Evolutionary conservation across 1,140 invertebrate genomes (phyloP).

Genomic region (Bombus pyrosoma): DNA sequence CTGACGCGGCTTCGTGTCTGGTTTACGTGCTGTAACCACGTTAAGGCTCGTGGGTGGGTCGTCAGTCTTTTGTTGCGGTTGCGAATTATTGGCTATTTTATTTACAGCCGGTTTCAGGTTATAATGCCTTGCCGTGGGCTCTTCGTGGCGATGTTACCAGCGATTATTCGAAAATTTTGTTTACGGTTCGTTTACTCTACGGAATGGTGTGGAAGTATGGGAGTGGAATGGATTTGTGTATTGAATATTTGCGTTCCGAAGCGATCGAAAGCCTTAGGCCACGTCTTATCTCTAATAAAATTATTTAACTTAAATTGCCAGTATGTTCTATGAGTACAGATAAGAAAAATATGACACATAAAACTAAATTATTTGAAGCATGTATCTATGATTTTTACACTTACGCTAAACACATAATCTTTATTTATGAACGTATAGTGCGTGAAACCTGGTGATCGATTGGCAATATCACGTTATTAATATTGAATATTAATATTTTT

Average conservation of each 20-base stretch:
- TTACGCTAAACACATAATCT: too few species aligned
- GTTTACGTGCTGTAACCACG: not conserved
- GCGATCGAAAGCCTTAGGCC: not conserved
- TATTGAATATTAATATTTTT: too few species aligned
- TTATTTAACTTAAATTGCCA: too few species aligned
- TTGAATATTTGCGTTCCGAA: not conserved
- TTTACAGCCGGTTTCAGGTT: not conserved
- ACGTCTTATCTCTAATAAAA: not conserved
- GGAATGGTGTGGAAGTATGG: not conserved
- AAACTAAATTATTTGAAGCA: too few species aligned
- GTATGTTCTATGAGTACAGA: too few species aligned
- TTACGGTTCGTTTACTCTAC: not conserved
- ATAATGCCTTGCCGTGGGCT: not conserved
- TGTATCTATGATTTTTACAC: too few species aligned
- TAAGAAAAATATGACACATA: too few species aligned
- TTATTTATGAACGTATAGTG: too few species aligned
- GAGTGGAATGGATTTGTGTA: not conserved
- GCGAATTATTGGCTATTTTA: not conserved
- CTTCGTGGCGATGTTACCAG: not conserved
- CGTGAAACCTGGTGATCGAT: too few species aligned
- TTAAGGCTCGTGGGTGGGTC: not conserved
- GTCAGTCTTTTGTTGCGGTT: not conserved
- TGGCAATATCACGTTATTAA: too few species aligned
- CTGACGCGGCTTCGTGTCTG: constrained; percentile 4
- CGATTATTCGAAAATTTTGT: not conserved